Base-by-base conservation (phyloP, 1,140 invertebrate species). In the Aphelenchoides fujianensis region DNA sequence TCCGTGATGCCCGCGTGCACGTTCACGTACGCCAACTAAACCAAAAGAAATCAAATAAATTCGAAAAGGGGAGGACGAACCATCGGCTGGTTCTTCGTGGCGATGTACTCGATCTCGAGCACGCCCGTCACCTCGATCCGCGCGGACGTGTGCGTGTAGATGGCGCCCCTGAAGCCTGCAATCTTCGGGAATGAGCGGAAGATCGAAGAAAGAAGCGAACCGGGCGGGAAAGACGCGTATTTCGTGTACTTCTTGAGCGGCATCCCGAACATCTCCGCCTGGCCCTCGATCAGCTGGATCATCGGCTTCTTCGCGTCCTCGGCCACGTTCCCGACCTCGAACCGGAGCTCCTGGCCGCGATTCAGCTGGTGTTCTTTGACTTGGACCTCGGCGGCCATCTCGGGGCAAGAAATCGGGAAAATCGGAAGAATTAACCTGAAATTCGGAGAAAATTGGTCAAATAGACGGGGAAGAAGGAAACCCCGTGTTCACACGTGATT, bases 131-230 rank as follows among this genome's bases (percentile, higher is more conserved):
- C 81, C 85, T 93, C 90, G 41, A 96, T 84, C 0, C 89, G 90
- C 83, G 94, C 97, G 1, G 94, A 94, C 84, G 97, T 92, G 89
- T 92, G 98, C 5, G 95, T 95, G 81, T 92, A 98, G 0, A 98
- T 90, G 0, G 95, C 95, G 16, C 95, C 90, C 87, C 98, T 97
- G 0, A 93, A 91, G 1, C 94, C 94, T 72, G 48, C 52, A 76
- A 54, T 52, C 16, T 12, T 66, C 63, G 19, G n/a, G 36, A 16
- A 61, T 34, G 16, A 66, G 31, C 16, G 2, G 16, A 66, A 66
- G 12, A 66, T 12, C n/a, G n/a, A 61, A 19, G 35, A 64, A 74
- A n/a, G 52, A 30, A 19, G 71, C 74, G 19, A 61, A 76, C 76
- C 70, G 3, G 90, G 88, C 28, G 89, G 88, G 84, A 98, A 98